Percentiles rank a stretch among this genome's conserved stretches.
Conservation (phyloP, 2,113 vertebrate species). For the Noturus placidus region DNA sequence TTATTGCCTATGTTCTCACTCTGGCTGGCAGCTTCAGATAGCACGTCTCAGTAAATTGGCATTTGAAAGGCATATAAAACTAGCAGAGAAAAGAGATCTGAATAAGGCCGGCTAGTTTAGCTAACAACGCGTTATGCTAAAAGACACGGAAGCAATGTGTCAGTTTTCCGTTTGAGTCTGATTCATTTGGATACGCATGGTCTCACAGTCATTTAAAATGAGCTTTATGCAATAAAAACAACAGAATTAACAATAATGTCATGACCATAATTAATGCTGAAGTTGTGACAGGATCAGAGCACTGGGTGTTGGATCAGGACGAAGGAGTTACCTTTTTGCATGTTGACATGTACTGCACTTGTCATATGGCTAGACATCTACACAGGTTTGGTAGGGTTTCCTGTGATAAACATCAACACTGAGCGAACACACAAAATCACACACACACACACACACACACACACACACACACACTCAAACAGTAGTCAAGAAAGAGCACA, state of each 20-base stretch:
- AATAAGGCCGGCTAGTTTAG: background rate
- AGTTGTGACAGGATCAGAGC: background rate
- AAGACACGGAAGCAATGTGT: background rate
- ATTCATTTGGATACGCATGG: background rate
- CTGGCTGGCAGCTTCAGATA: background rate
- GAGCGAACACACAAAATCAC: background rate
- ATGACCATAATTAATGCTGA: too few relatives aligned
- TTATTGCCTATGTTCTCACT: background rate
- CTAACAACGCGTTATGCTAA: background rate
- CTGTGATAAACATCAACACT: conserved; percentile 8
- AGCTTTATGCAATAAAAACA: background rate
- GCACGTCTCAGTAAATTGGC: background rate
- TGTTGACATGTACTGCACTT: background rate
- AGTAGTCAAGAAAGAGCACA: background rate
- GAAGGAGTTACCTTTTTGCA: background rate
- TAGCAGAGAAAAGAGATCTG: background rate
- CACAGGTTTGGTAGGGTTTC: background rate
- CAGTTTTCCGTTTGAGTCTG: background rate
- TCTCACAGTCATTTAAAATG: background rate
- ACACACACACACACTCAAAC: background rate
- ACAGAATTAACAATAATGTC: background rate
- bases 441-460: background rate
- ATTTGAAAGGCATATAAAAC: background rate
- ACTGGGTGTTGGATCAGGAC: background rate
- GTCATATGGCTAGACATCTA: background rate